These are phyloP conservation scores for Zaprionus lachaisei DNA, from an alignment of 1,140 invertebrate species.

Conservation along the genomic window DNA sequence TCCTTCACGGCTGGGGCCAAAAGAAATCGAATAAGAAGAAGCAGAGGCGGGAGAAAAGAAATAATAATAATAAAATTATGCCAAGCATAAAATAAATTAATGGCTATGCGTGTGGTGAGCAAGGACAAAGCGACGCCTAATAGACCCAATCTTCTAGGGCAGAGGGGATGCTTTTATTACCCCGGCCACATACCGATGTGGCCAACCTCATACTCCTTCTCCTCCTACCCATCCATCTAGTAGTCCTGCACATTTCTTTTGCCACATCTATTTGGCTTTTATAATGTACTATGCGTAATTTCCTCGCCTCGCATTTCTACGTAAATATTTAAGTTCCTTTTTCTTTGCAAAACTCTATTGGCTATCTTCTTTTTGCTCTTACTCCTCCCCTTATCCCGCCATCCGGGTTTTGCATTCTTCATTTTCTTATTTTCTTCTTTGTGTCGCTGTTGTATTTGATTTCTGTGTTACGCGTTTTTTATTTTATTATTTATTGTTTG, in stretches of 20 bases:
- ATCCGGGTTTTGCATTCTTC: background rate
- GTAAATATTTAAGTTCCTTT: slow-evolving; percentile 80
- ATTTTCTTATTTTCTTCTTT: slow-evolving; percentile 3
- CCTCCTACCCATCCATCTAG: background rate
- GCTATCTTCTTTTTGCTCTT: background rate
- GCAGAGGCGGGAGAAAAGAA: slow-evolving; percentile 38
- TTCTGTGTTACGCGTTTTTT: slow-evolving; percentile 47
- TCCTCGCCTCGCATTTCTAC: slow-evolving; percentile 59
- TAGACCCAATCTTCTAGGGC: slow-evolving; percentile 30
- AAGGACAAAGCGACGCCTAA: slow-evolving; percentile 71
- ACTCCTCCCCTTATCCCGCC: background rate
- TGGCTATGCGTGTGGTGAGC: slow-evolving; percentile 51
- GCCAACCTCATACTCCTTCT: background rate
- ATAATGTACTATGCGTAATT: slow-evolving; percentile 79
- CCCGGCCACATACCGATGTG: slow-evolving; percentile 14
- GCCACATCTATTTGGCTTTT: slow-evolving; percentile 54
- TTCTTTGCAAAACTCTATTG: slow-evolving; percentile 49
- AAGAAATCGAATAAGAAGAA: slow-evolving; percentile 34
- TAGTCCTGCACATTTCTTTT: slow-evolving; percentile 20
- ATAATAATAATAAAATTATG: slow-evolving; percentile 66
- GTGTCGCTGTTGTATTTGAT: slow-evolving; percentile 24
- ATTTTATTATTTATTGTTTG: slow-evolving; percentile 80
- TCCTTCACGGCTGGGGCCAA: slow-evolving; percentile 3
- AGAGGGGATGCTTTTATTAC: slow-evolving; percentile 57
- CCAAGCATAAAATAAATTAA: slow-evolving; percentile 79